These are phyloP conservation scores for Tetanocera ferruginea DNA, from an alignment of 2,888 invertebrate genomes.

Conservation along the genomic window DNA sequence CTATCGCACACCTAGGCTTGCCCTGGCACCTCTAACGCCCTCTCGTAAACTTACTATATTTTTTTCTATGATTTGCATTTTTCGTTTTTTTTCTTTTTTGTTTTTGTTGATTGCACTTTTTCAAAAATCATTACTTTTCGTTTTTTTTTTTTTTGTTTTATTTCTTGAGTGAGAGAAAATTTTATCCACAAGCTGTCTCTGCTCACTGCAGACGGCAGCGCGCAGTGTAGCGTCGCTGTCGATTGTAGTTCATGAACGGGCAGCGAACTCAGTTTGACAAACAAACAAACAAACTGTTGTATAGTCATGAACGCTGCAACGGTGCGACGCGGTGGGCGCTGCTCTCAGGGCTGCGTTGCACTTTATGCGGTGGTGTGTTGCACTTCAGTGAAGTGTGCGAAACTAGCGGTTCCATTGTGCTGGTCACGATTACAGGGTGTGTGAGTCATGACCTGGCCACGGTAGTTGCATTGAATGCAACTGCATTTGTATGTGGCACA, in stretches of 20 bases:
- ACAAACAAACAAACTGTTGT: neutral
- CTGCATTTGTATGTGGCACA: neutral
- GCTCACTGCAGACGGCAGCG: slow-evolving; percentile 8
- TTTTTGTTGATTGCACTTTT: neutral
- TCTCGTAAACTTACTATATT: too few relatives aligned
- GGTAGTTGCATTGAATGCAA: neutral
- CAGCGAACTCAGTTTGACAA: slow-evolving; percentile 45
- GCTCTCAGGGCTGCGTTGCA: neutral
- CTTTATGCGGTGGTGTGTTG: neutral
- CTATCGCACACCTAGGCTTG: too few relatives aligned
- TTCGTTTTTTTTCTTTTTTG: neutral
- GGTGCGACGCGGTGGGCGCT: neutral
- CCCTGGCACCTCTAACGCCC: too few relatives aligned
- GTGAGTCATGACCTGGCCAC: neutral
- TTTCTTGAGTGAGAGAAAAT: neutral
- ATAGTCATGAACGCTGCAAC: neutral
- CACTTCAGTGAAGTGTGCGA: slow-evolving; percentile 26
- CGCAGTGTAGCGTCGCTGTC: slow-evolving; percentile 4
- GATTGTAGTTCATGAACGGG: slow-evolving; percentile 54
- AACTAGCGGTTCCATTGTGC: slow-evolving; percentile 29
- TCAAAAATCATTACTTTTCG: neutral
- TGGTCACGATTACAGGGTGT: slow-evolving; percentile 11
- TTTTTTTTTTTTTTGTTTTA: neutral
- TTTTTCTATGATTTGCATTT: too few relatives aligned
- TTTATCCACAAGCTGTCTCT: slow-evolving; percentile 4